Evolutionary conservation across 2,113 vertebrate species (phyloP), one percentile per base, ranked within the genome.

Genomic region (Apteryx owenii): DNA sequence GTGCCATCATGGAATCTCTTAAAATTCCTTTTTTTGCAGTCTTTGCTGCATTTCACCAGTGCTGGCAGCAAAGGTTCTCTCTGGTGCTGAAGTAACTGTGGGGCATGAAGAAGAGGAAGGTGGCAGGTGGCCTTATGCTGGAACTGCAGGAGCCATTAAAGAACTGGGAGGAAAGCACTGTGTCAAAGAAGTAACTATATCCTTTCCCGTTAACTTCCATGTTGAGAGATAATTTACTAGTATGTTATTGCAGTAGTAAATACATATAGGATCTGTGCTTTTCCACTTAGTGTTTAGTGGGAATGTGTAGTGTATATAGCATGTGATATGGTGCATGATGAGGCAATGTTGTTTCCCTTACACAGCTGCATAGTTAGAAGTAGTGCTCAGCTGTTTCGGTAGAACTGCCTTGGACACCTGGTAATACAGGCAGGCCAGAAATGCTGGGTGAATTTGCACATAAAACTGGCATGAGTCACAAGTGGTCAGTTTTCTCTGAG

Each of bases 41-140:
- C 51, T 99, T 81, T 99, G 98, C 97, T 99, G 99, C 88, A 99
- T 99, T 33, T 98, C 99, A 22, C 99, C 99, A 0, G 98, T 99
- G 68, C 90, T 99, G n/a, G 99, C 98, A 1, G 99, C 98, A 60
- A 99, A 98, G 81, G 98, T 99, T 77, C 98, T 99, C 44, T 96
- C 95, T 10, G 98, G 98, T 7, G 98, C 99, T 25, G 99, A 99
- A 96, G 99, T 99, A 36, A 99, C 99, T 1, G 98, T 99, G 97
- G 99, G 99, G 54, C 98, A 99, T 0, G 99, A 99, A 90, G 98
- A 99, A 69, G 99, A 99, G 58, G 97, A 99, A 83, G 99, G 98
- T 2, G 99, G 99, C 70, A 98, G 97, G 84, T 99, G 99, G 99
- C 99, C 99, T 1, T 98, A 99, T 0, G 98, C 98, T 4, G 98